Percentiles rank a stretch among this genome's conserved stretches.
These are phyloP conservation scores for Parus major DNA, from an alignment of 2,113 vertebrate species.

Conservation along the genomic window DNA sequence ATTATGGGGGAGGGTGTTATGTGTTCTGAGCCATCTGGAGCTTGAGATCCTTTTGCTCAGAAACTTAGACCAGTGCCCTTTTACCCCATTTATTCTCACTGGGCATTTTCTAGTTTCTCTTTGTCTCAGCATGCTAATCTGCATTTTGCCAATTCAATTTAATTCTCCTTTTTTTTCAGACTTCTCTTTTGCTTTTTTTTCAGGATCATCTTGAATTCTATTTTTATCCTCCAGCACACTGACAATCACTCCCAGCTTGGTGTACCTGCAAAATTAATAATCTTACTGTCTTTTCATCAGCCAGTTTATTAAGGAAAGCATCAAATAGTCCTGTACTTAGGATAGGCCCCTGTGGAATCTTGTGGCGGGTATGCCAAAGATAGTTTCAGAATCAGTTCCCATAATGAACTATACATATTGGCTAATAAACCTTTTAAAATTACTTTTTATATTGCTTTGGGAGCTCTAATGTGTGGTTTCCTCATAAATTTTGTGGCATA, in stretches of 20 bases:
- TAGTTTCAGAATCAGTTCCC: background rate
- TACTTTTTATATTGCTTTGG: background rate
- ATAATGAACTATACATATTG: background rate
- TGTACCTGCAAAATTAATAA: constrained; percentile 13
- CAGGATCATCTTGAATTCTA: background rate
- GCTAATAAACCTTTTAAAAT: background rate
- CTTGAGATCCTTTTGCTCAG: background rate
- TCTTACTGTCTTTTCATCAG: background rate
- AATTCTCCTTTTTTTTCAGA: background rate
- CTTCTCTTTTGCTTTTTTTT: background rate
- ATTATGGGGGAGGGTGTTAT: background rate
- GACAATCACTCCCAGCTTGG: background rate
- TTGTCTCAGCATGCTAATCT: background rate
- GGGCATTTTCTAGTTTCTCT: background rate
- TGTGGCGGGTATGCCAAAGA: background rate
- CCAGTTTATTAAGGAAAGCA: background rate
- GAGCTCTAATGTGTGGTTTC: background rate
- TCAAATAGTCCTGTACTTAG: background rate
- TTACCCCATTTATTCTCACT: background rate
- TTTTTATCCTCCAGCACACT: background rate
- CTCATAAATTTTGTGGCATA: background rate
- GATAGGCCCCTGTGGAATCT: background rate
- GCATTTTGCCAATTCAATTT: background rate
- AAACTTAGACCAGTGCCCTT: background rate
- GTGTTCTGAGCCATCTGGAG: background rate